Base-by-base conservation (phyloP, 1,140 invertebrate species). In the Drosophila takahashii region DNA sequence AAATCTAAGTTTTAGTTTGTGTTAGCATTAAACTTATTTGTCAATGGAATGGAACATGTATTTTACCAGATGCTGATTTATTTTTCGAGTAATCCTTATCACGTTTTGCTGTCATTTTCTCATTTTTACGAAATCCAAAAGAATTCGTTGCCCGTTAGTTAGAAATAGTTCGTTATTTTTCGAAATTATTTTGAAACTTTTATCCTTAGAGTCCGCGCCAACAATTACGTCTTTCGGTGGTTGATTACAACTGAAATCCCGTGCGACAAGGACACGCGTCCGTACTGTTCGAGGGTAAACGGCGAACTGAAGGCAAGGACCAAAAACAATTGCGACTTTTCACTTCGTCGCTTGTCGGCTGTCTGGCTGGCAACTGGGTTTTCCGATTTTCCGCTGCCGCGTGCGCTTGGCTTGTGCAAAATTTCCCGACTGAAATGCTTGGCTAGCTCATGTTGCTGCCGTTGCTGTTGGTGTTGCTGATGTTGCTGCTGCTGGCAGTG, bases 21-120 rank as follows among this genome's bases (percentile, higher is more conserved):
- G 2, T 16, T 42, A 42, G 0, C 4, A 11, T 44, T 39, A 5
- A 29, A 37, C 4, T 13, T 53, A 5, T 10, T 39, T 16, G 4
- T 9, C 11, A 4, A 11, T 11, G 4, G 44, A 8, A 18, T 22
- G 5, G 15, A 4, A 26, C 8, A 36, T 34, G 1, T 42, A 15
- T 29, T 34, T 44, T 91, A 91, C 90, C 90, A 74, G 90, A 57
- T 76, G 87, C 62, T 72, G 90, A 67, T 79, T 91, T 91, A 90
- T 87, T 91, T 89, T 84, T 91, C n/a, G 77, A 77, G 81, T 91
- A 91, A 90, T 91, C 90, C 86, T 91, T 91, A 87, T 91, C 90
- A 84, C 90, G 90, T 91, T 91, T 91, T 90, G 90, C 90, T 90
- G 90, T 91, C 90, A 91, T 91, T 83, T 91, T 91, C 76, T 86